Evolutionary conservation across 2,888 invertebrate genomes (phyloP).

Genomic region (Athetis lepigone): DNA sequence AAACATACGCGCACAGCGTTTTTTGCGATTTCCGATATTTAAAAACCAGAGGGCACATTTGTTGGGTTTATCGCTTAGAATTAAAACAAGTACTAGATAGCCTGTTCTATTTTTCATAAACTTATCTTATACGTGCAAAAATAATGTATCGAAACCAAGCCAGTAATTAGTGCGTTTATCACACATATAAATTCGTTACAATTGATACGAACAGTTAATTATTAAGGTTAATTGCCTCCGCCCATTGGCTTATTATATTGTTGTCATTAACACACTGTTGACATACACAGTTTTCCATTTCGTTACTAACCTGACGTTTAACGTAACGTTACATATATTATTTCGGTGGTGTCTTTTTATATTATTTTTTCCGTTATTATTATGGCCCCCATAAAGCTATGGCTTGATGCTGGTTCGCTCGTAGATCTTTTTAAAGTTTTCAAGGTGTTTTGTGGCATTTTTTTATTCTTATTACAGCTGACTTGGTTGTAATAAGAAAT

Average conservation of each 20-base stretch:
- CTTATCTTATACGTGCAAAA: no score
- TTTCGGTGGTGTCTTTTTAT: slow-evolving; percentile 60
- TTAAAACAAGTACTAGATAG: no score
- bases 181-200: slow-evolving; percentile 21
- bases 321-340: slow-evolving; percentile 46
- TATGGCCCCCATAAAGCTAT: slow-evolving; percentile 45
- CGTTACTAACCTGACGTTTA: slow-evolving; percentile 57
- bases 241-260: slow-evolving; percentile 1
- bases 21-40: no score
- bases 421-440: slow-evolving; percentile 46
- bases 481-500: not conserved
- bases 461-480: no score
- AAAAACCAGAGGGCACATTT: no score
- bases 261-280: slow-evolving; percentile 43
- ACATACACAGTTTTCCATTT: slow-evolving; percentile 53
- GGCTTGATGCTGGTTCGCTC: slow-evolving; percentile 61
- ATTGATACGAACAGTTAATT: slow-evolving; percentile 1
- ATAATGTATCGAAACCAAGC: no score
- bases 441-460: slow-evolving; percentile 48
- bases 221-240: not conserved
- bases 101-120: no score
- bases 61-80: no score
- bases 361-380: slow-evolving; percentile 50
- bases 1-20: no score
- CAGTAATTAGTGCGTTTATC: no score